Evolutionary conservation across 2,888 invertebrate genomes (phyloP).

Genomic region (Dromius quadrimaculatus): DNA sequence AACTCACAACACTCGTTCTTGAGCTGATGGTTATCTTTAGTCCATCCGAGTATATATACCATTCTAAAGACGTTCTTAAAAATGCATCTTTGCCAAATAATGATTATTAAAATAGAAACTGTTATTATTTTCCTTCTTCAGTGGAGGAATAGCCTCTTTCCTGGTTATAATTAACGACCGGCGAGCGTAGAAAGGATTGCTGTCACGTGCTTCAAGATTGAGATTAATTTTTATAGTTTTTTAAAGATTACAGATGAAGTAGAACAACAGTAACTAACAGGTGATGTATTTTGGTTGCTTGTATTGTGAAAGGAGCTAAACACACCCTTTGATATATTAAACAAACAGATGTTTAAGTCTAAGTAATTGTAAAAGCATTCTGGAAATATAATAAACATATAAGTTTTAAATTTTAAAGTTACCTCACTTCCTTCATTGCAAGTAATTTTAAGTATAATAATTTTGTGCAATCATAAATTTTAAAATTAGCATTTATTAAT

Average conservation of each 20-base stretch:
- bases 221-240: conserved; percentile 1
- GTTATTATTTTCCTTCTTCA: not conserved
- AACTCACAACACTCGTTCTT: not conserved
- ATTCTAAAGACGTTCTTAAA: conserved; percentile 13
- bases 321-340: no score
- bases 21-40: not conserved
- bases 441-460: no score
- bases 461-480: no score
- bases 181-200: conserved; percentile 5
- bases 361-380: no score
- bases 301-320: no score
- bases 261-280: no score
- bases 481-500: no score
- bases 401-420: no score
- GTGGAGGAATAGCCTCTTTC: not conserved
- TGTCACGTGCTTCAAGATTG: conserved; percentile 2
- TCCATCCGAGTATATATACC: conserved; percentile 9
- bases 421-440: no score
- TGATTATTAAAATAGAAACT: conserved; percentile 1
- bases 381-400: no score
- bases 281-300: no score
- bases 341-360: no score
- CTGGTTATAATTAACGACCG: not conserved
- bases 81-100: conserved; percentile 9
- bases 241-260: not conserved